A percentile compares a stretch with the other conserved stretches of the same genome.
phyloP scores from a whole-genome alignment of 2,888 invertebrate species.

The Fragum whitleyi region DNA sequence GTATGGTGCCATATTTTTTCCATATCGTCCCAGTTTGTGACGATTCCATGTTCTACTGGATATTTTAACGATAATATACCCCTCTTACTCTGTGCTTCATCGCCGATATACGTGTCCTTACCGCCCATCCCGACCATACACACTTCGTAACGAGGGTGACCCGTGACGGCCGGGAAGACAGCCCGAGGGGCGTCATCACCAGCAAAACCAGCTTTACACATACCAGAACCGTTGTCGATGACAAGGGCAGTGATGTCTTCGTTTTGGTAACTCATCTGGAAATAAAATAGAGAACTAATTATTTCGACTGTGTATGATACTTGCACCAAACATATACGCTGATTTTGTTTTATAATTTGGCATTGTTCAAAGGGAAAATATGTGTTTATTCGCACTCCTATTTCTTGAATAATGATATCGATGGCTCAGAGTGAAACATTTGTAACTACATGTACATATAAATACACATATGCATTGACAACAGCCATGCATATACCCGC shows the following conservation, averaged over 20 bases:
- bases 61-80: constrained; percentile 78
- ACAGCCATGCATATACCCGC: no score
- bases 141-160: constrained; percentile 39
- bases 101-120: constrained; percentile 79
- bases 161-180: constrained; percentile 53
- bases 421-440: no score
- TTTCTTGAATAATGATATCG: no score
- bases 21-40: constrained; percentile 86
- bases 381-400: no score
- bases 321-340: background rate
- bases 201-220: constrained; percentile 86
- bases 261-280: constrained; percentile 87
- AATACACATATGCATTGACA: no score
- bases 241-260: constrained; percentile 96
- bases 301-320: background rate
- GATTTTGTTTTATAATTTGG: background rate
- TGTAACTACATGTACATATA: no score
- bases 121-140: constrained; percentile 75
- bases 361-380: background rate
- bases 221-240: constrained; percentile 94
- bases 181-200: constrained; percentile 56
- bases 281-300: background rate
- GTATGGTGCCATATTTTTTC: constrained; percentile 84
- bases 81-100: constrained; percentile 78
- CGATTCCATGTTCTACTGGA: constrained; percentile 86